Percentiles rank a stretch among this genome's conserved stretches.
Conservation (phyloP, 2,888 invertebrate genomes). For the Lithophane semibrunnea region DNA sequence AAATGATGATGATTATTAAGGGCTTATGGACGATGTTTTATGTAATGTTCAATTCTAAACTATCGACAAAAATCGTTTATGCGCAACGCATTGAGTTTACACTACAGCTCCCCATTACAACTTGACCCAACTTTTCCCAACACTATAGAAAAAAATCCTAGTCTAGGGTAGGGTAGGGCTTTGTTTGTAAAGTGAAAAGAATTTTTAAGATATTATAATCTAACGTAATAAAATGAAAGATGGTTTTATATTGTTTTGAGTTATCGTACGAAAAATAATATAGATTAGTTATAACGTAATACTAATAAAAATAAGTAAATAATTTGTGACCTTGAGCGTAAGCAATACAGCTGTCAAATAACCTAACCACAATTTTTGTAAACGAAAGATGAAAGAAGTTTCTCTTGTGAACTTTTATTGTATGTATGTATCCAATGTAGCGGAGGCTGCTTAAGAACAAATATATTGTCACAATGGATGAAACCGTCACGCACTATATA, state of each 20-base stretch:
- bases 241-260: constrained; percentile 18
- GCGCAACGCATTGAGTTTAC: no score
- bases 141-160: constrained; percentile 28
- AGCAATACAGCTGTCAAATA: constrained; percentile 73
- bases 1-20: no score
- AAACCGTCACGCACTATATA: constrained; percentile 86
- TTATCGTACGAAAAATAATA: constrained; percentile 6
- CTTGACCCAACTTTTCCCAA: constrained; percentile 1
- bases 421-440: constrained; percentile 43
- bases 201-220: neutral
- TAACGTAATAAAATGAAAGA: constrained; percentile 1
- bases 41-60: neutral
- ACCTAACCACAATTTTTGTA: constrained; percentile 66
- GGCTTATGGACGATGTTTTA: neutral
- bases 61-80: neutral
- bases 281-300: neutral
- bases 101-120: neutral
- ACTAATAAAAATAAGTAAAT: constrained; percentile 48
- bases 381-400: constrained; percentile 64
- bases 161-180: constrained; percentile 52
- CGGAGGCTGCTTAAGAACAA: constrained; percentile 70
- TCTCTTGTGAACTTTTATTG: constrained; percentile 63
- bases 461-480: constrained; percentile 85
- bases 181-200: constrained; percentile 54
- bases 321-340: constrained; percentile 72